Base-by-base conservation (phyloP, 2,888 invertebrate species). In the Sinopyrophorus schimmeli region DNA sequence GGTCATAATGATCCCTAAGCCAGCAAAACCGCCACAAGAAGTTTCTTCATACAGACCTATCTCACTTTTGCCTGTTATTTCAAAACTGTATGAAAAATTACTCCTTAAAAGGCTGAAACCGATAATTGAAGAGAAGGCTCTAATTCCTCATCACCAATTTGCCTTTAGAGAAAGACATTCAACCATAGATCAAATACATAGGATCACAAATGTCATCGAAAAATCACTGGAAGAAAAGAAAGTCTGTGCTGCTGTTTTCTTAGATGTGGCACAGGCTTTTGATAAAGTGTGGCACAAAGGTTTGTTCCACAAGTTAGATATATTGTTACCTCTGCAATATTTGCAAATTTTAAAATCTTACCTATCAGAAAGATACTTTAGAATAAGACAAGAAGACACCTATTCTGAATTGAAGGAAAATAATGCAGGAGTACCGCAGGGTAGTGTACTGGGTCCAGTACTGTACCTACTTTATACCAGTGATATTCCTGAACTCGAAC, bases 1-100 rank as follows among this genome's bases (percentile, higher is more conserved):
- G 17, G 26, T 37, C 24, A 62, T 65, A n/a, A n/a, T n/a, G 40
- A 47, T 60, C 1, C 35, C 47, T 6, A 64, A 65, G 46, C 56
- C 56, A 26, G 53, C 50, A 2, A 64, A 61, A 47, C 39, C 34
- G 18, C 46, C 49, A 2, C 32, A 50, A 12, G 49, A 58, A 27
- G 23, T 44, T 18, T 48, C 37, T 3, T 61, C 54, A 7, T 60
- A 61, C 27, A 35, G 10, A 7, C 23, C 24, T 15, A 42, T 40
- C 6, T 30, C 30, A n/a, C 14, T 40, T 5, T n/a, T 24, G n/a
- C 34, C 34, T 3, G 20, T 34, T 2, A 34, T 20, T 9, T 32
- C 32, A 9, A 32, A 32, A 32, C 9, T 17, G 3, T 32, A 17
- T 15, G 17, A 17, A 32, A 28, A 20, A 34, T 10, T 37, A 7